Percentiles rank a stretch among this genome's conserved stretches.
Evolutionary conservation across 2,888 invertebrate species (phyloP).

Genomic region (Spialia ferax): DNA sequence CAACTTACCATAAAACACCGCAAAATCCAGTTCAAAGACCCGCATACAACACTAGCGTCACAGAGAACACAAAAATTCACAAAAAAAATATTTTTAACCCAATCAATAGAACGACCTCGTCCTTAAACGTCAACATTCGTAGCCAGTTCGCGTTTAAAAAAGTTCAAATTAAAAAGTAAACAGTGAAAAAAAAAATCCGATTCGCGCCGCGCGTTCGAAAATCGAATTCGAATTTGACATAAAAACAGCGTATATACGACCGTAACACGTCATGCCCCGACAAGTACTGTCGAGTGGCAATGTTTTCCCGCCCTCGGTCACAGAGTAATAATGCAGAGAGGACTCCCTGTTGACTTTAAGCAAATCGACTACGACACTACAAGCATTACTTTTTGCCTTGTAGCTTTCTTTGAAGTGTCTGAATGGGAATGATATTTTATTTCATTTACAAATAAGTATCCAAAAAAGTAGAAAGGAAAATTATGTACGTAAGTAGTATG

Average conservation of each 20-base stretch:
- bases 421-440: background rate
- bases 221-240: constrained; percentile 30
- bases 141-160: constrained; percentile 16
- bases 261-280: constrained; percentile 32
- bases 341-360: constrained; percentile 14
- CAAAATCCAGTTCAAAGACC: constrained; percentile 30
- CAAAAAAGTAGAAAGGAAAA: background rate
- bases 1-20: constrained; percentile 31
- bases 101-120: background rate
- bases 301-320: constrained; percentile 37
- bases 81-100: background rate
- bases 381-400: background rate
- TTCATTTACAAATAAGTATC: too few relatives aligned
- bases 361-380: constrained; percentile 3
- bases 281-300: constrained; percentile 35
- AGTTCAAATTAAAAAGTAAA: constrained; percentile 18
- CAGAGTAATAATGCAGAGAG: constrained; percentile 32
- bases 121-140: background rate
- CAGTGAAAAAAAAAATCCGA: constrained; percentile 15
- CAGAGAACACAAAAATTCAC: constrained; percentile 8
- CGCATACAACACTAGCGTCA: background rate
- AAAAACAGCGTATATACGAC: constrained; percentile 28
- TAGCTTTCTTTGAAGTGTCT: background rate
- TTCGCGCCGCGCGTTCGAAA: constrained; percentile 32
- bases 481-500: too few relatives aligned